A percentile compares a stretch with the other conserved stretches of the same genome.
Conservation (phyloP, 2,113 vertebrate species). For the Austrofundulus limnaeus region DNA sequence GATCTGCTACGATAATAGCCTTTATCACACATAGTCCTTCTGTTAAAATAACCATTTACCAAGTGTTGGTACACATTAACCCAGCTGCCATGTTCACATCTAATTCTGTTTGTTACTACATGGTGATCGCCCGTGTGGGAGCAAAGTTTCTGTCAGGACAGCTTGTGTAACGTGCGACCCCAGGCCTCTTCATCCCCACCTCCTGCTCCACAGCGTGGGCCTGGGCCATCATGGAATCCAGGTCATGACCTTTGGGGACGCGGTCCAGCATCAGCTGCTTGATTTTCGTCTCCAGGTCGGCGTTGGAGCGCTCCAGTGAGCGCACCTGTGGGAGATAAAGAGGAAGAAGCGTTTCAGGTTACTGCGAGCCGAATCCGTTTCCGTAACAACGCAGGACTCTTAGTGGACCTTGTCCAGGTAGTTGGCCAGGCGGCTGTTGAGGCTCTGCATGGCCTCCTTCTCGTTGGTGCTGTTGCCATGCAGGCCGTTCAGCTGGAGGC, state of each 20-base stretch:
- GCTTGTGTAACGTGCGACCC: neutral
- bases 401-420: constrained; percentile 79
- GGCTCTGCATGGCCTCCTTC: constrained; percentile 92
- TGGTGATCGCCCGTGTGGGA: no score
- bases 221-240: constrained; percentile 79
- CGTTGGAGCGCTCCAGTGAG: constrained; percentile 81
- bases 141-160: no score
- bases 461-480: constrained; percentile 79
- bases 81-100: neutral
- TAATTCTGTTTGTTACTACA: neutral
- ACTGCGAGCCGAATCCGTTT: constrained; percentile 4
- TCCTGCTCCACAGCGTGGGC: constrained; percentile 80
- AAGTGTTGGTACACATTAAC: constrained; percentile 4
- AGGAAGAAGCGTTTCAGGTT: constrained; percentile 24
- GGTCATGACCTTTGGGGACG: constrained; percentile 81
- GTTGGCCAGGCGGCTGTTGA: constrained; percentile 87
- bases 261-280: constrained; percentile 81
- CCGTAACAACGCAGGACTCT: constrained; percentile 8
- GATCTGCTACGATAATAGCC: no score
- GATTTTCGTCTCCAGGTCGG: constrained; percentile 81
- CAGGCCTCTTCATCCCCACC: constrained; percentile 49
- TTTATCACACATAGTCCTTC: no score
- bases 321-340: constrained; percentile 62
- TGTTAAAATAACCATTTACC: constrained; percentile 40
- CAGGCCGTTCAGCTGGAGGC: constrained; percentile 67